Evolutionary conservation across 1,140 invertebrate genomes (phyloP).

Genomic region (Dinothrombium tinctorium): DNA sequence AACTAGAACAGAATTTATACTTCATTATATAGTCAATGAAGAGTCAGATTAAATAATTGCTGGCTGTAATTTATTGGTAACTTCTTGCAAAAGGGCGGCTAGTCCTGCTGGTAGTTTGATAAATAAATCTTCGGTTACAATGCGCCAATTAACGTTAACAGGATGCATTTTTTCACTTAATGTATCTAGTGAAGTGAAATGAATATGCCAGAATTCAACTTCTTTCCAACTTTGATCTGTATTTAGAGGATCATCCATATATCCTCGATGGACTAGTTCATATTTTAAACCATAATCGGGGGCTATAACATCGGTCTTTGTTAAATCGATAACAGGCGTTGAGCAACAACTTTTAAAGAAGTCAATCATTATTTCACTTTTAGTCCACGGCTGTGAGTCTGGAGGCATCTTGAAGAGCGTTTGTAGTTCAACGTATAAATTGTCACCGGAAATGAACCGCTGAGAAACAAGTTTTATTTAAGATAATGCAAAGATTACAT

Average conservation of each 20-base stretch:
- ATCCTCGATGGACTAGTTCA: constrained; percentile 18
- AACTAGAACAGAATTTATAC: constrained; percentile 4
- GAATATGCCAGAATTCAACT: constrained; percentile 26
- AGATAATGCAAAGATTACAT: neutral
- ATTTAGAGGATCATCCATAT: constrained; percentile 30
- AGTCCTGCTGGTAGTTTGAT: constrained; percentile 16
- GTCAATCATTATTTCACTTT: neutral
- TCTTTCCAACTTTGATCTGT: constrained; percentile 33
- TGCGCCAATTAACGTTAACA: constrained; percentile 12
- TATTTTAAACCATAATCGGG: neutral
- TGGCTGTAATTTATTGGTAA: constrained; percentile 9
- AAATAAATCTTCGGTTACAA: constrained; percentile 16
- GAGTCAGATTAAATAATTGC: neutral
- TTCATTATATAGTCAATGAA: constrained; percentile 1
- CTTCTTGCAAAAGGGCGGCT: constrained; percentile 12
- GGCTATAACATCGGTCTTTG: neutral
- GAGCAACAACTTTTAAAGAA: constrained; percentile 5
- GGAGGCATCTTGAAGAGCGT: constrained; percentile 8
- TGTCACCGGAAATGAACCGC: constrained; percentile 15
- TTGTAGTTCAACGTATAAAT: constrained; percentile 10
- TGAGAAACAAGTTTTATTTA: constrained; percentile 1
- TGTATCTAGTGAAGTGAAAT: constrained; percentile 19
- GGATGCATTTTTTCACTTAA: constrained; percentile 8
- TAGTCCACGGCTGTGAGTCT: constrained; percentile 3
- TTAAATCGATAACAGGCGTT: neutral